phyloP scores from a whole-genome alignment of 2,113 vertebrate genomes.

The Nansenia antarctica region DNA sequence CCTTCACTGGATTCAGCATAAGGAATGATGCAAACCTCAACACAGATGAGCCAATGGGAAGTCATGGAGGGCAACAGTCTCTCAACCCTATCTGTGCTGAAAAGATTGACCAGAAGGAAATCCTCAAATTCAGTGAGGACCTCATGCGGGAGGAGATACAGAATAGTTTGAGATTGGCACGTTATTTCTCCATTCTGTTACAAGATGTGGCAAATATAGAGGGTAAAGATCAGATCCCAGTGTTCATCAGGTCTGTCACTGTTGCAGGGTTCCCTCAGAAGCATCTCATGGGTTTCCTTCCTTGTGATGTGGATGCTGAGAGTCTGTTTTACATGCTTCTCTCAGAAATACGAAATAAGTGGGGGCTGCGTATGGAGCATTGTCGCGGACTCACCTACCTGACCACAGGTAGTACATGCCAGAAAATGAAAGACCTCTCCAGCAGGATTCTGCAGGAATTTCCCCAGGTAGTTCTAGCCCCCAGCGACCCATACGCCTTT shows the following conservation, averaged over 20 bases:
- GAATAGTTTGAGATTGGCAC: conserved; percentile 79
- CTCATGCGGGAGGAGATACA: conserved; percentile 90
- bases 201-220: conserved; percentile 87
- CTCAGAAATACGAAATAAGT: conserved; percentile 86
- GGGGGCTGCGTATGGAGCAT: conserved; percentile 94
- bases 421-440: conserved; percentile 77
- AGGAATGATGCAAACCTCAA: conserved; percentile 79
- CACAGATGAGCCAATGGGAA: conserved; percentile 83
- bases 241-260: conserved; percentile 89
- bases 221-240: conserved; percentile 88
- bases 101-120: conserved; percentile 87
- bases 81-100: conserved; percentile 68
- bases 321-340: conserved; percentile 86
- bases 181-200: conserved; percentile 92
- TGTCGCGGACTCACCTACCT: conserved; percentile 81
- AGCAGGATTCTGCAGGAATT: conserved; percentile 75
- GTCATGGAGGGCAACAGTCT: conserved; percentile 74
- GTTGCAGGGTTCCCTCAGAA: conserved; percentile 88
- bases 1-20: conserved; percentile 81
- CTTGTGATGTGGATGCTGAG: conserved; percentile 84
- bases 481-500: conserved; percentile 79
- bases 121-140: conserved; percentile 88
- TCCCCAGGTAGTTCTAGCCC: conserved; percentile 76
- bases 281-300: conserved; percentile 90
- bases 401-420: conserved; percentile 71